A percentile compares a stretch with the other conserved stretches of the same genome.
Evolutionary conservation across 2,888 invertebrate species (phyloP).

Genomic region (Pseudanteris insignis): DNA sequence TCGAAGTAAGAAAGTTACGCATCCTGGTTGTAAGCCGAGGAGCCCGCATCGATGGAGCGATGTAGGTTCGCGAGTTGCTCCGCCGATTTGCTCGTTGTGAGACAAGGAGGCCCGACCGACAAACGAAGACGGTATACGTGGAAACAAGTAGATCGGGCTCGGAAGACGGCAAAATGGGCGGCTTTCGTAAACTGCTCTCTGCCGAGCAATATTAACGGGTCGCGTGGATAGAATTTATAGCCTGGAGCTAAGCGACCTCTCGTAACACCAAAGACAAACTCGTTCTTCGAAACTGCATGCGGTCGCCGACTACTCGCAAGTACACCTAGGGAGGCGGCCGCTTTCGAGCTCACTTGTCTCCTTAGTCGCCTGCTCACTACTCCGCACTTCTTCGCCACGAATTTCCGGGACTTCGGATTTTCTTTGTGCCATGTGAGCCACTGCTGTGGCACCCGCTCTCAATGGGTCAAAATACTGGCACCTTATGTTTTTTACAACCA

Average conservation of each 20-base stretch:
- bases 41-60: constrained; percentile 21
- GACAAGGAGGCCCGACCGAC: constrained; percentile 15
- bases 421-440: constrained; percentile 34
- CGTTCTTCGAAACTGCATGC: constrained; percentile 48
- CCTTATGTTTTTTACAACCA: constrained; percentile 28
- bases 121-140: constrained; percentile 5
- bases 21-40: constrained; percentile 20
- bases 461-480: constrained; percentile 23
- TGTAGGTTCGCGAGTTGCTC: constrained; percentile 27
- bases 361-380: no score
- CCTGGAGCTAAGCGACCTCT: constrained; percentile 46
- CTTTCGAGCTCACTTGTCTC: constrained; percentile 30
- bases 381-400: constrained; percentile 28
- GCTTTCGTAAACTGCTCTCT: constrained; percentile 56
- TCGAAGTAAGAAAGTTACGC: constrained; percentile 16
- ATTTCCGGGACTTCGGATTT: constrained; percentile 39
- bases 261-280: constrained; percentile 63
- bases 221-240: constrained; percentile 56
- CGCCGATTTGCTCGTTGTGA: constrained; percentile 13
- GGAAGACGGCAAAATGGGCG: constrained; percentile 46
- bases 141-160: constrained; percentile 36
- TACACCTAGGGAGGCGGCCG: no score
- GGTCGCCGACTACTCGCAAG: constrained; percentile 25
- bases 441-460: constrained; percentile 8
- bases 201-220: constrained; percentile 56